phyloP scores from a whole-genome alignment of 2,797 vertebrate genomes.

The Crenichthys baileyi region DNA sequence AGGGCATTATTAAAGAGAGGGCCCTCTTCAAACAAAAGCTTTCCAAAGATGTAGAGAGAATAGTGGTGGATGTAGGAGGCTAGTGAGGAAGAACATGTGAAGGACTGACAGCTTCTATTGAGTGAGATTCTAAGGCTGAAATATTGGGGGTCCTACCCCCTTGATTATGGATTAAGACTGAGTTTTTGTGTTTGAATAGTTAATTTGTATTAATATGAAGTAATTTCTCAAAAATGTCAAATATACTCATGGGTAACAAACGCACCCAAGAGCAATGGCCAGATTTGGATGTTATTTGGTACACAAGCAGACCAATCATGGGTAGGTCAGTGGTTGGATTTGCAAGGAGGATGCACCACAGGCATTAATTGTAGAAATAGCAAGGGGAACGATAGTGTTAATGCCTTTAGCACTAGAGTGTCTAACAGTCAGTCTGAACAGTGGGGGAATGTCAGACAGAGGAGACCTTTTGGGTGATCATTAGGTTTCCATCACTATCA shows the following conservation, averaged over 20 bases:
- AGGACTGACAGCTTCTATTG: slow-evolving; percentile 13
- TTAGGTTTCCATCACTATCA: too few relatives aligned
- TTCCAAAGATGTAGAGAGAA: slow-evolving; percentile 35
- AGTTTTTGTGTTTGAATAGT: not conserved
- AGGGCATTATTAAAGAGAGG: slow-evolving; percentile 33
- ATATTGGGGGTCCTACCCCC: not conserved
- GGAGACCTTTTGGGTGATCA: not conserved
- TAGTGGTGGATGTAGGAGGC: not conserved
- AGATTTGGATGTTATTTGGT: not conserved
- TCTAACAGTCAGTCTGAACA: not conserved
- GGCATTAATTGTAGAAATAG: not conserved
- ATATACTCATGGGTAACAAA: not conserved
- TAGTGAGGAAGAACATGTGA: slow-evolving; percentile 9
- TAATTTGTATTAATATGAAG: too few relatives aligned
- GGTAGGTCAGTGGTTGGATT: not conserved
- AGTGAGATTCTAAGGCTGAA: not conserved
- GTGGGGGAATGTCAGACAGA: not conserved
- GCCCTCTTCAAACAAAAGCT: slow-evolving; percentile 51
- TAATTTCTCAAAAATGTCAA: not conserved
- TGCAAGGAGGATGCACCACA: not conserved
- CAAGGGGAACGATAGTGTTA: not conserved
- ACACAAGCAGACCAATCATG: not conserved
- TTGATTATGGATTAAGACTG: not conserved
- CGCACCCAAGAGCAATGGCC: not conserved
- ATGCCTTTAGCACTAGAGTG: not conserved